Base-by-base conservation (phyloP, 2,797 vertebrate species). In the Ptychobarbus kaznakovi region DNA sequence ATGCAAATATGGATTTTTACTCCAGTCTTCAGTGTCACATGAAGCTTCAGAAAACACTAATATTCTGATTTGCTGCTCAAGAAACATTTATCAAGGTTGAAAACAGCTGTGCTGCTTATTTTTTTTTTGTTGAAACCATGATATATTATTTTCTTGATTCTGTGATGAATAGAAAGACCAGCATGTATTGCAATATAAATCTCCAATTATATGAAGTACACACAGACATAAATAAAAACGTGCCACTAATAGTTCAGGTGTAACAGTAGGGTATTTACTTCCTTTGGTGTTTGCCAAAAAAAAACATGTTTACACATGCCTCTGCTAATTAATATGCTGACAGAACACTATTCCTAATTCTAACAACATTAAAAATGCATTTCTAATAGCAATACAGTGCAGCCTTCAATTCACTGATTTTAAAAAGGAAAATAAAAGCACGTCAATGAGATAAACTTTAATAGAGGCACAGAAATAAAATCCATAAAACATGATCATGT, bases 241-340 rank as follows among this genome's bases (percentile, higher is more conserved):
- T 66, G n/a, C 86, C 80, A 91, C 73, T 42, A 80, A 83, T 87
- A 81, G 83, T 69, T 69, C 75, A 88, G 86, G 91, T 92, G 90
- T 89, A 89, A 93, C 89, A 91, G 84, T 84, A 92, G 92, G 81
- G 91, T 90, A 65, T 93, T 95, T 94, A 93, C 92, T 95, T 94
- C 91, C 94, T 96, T 95, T 95, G 94, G 94, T 95, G 94, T 93
- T n/a, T n/a, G n/a, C n/a, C n/a, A n/a, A n/a, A n/a, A n/a, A n/a
- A n/a, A n/a, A n/a, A n/a, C n/a, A n/a, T n/a, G n/a, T n/a, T 83
- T 83, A 81, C 86, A 89, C 75, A 86, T 81, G 53, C 35, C 79
- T 80, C 63, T 61, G 81, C 77, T 75, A 42, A 81, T 81, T 74
- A 61, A 44, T 74, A 82, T 44, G 38, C 69, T 74, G 28, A 85